These are phyloP conservation scores for Cerceris rybyensis DNA, from an alignment of 2,888 invertebrate species.

Conservation along the genomic window DNA sequence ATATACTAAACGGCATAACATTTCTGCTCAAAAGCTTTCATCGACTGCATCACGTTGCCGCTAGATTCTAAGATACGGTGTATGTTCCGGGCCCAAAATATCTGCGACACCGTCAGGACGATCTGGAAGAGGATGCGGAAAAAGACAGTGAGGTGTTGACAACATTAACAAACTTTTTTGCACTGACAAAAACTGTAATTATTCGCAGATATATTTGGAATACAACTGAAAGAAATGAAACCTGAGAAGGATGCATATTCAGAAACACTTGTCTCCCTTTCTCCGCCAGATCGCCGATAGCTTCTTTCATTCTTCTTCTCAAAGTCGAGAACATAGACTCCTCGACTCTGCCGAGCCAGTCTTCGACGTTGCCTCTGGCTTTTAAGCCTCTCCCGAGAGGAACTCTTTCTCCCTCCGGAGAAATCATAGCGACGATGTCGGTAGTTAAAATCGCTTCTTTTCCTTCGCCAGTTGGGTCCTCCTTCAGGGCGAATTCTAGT, in stretches of 20 bases:
- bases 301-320: constrained; percentile 88
- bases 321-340: constrained; percentile 93
- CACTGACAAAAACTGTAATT: neutral
- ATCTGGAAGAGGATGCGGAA: constrained; percentile 83
- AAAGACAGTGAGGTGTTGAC: neutral
- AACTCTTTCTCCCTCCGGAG: constrained; percentile 93
- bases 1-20: constrained; percentile 83
- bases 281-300: constrained; percentile 87
- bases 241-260: constrained; percentile 88
- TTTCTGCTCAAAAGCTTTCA: constrained; percentile 87
- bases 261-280: constrained; percentile 89
- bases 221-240: constrained; percentile 65
- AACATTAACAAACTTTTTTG: no score
- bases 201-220: neutral
- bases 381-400: constrained; percentile 91
- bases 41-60: constrained; percentile 83
- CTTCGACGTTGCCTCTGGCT: constrained; percentile 95
- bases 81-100: constrained; percentile 93
- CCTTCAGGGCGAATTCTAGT: constrained; percentile 87
- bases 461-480: constrained; percentile 83
- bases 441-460: constrained; percentile 85
- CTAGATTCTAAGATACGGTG: constrained; percentile 87
- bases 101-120: constrained; percentile 92
- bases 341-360: constrained; percentile 96
- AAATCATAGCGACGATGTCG: constrained; percentile 94